Evolutionary conservation across 2,113 vertebrate genomes (phyloP), one percentile per base, ranked within the genome.

Genomic region (Neomonachus schauinslandi): DNA sequence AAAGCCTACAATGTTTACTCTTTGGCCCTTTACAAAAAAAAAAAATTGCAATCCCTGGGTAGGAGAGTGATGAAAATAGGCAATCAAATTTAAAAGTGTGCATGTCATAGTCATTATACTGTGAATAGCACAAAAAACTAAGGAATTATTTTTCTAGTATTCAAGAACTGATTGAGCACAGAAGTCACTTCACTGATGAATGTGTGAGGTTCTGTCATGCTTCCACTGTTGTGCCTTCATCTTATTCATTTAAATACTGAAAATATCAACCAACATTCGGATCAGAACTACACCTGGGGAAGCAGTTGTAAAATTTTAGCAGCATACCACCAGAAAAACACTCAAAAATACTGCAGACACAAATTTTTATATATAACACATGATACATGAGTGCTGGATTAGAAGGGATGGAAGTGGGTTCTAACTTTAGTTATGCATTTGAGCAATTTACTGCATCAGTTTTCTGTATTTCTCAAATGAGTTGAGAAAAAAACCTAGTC

Each of bases 401-500:
- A 65, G 36, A 91, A 91, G 51, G 39, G 7, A 82, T 51, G 19
- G 24, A 87, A 28, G 2, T 16, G 31, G 12, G 18, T 65, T 81
- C 61, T 80, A 36, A 87, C 71, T 74, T 91, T 24, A 91, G 55
- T 7, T 55, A 24, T 77, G 46, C 79, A 71, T 24, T 55, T 90
- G 7, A 94, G 71, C 24, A 85, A 81, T 33, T 94, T 71, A 88
- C 16, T 80, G 33, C 49, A 69, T 49, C 33, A 26, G 5, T 72
- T 67, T 96, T 86, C 42, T 57, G 0, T 83, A 74, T 36, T 93
- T 94, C 74, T 90, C 88, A 92, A 67, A 74, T 59, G n/a, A 89
- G 18, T 18, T 36, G 16, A 46, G 31, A 5, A 28, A 42, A 31
- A 94, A 46, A 33, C 39, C 92, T 53, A 94, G 86, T 65, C 15